Evolutionary conservation across 2,888 invertebrate species (phyloP).

Genomic region (Gibbula magus): DNA sequence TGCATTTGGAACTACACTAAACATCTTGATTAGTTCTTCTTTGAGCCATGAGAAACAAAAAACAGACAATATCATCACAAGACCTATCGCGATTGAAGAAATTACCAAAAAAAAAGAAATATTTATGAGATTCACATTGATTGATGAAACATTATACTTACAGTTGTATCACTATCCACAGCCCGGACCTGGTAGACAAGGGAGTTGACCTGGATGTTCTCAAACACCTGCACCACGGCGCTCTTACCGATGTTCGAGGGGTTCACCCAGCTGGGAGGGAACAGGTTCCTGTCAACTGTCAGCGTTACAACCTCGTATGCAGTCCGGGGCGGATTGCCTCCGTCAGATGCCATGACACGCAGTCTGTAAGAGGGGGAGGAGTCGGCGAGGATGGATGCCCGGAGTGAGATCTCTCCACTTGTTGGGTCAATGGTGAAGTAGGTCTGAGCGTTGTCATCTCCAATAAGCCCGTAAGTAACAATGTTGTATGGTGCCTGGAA

Average conservation of each 20-base stretch:
- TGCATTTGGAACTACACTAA: too few relatives aligned
- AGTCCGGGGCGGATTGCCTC: slow-evolving; percentile 54
- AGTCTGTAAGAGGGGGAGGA: slow-evolving; percentile 34
- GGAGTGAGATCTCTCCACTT: slow-evolving; percentile 44
- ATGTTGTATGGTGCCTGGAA: slow-evolving; percentile 63
- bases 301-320: slow-evolving; percentile 53
- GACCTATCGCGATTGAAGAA: too few relatives aligned
- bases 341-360: slow-evolving; percentile 61
- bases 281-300: slow-evolving; percentile 60
- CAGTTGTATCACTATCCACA: slow-evolving; percentile 56
- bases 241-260: slow-evolving; percentile 43
- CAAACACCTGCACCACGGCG: slow-evolving; percentile 47
- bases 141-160: too few relatives aligned
- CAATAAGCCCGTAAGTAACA: slow-evolving; percentile 61
- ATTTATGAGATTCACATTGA: too few relatives aligned
- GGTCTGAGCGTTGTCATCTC: slow-evolving; percentile 56
- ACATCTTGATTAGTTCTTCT: too few relatives aligned
- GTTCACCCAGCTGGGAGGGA: slow-evolving; percentile 53
- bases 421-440: slow-evolving; percentile 57
- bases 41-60: too few relatives aligned
- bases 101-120: too few relatives aligned
- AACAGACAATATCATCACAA: too few relatives aligned
- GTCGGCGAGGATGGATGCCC: slow-evolving; percentile 21
- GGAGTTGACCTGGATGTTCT: slow-evolving; percentile 56
- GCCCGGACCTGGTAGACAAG: slow-evolving; percentile 56